Conservation (phyloP, 2,113 vertebrate species). For the Alectura lathami region DNA sequence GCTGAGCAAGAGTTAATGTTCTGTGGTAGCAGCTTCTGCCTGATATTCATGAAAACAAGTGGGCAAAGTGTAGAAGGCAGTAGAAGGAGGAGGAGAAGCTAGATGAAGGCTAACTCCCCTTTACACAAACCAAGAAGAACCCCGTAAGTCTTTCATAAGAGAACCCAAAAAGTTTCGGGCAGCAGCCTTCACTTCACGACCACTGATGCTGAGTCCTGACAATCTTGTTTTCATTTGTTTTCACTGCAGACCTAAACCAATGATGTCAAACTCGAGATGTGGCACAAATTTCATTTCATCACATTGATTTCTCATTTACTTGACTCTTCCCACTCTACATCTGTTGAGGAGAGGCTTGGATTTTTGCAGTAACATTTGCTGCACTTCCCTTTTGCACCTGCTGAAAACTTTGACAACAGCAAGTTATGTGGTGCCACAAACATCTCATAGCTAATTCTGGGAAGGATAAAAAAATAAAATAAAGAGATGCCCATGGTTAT, state of each 20-base stretch:
- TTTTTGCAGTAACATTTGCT: constrained; percentile 22
- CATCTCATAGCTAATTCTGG: not conserved
- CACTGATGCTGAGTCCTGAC: not conserved
- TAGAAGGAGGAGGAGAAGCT: not conserved
- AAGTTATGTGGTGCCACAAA: not conserved
- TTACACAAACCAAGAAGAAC: not conserved
- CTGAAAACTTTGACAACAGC: constrained; percentile 37
- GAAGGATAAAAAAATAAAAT: not conserved
- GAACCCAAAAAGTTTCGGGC: not conserved
- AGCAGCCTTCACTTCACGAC: not conserved
- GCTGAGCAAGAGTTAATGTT: not conserved
- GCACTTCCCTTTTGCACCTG: constrained; percentile 37
- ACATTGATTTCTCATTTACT: constrained; percentile 35
- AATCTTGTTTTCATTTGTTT: constrained; percentile 41
- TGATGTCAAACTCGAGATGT: constrained; percentile 39
- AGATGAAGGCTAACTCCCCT: not conserved
- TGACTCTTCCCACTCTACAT: constrained; percentile 67
- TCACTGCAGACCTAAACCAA: constrained; percentile 15
- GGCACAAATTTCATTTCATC: constrained; percentile 49
- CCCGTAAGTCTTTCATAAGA: not conserved
- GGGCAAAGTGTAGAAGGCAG: not conserved
- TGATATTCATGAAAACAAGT: not conserved
- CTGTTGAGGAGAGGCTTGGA: not conserved
- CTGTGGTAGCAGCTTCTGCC: not conserved
- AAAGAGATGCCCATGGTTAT: not conserved